A percentile compares a stretch with the other conserved stretches of the same genome.
Conservation (phyloP, 1,140 invertebrate genomes). For the Formica exsecta region DNA sequence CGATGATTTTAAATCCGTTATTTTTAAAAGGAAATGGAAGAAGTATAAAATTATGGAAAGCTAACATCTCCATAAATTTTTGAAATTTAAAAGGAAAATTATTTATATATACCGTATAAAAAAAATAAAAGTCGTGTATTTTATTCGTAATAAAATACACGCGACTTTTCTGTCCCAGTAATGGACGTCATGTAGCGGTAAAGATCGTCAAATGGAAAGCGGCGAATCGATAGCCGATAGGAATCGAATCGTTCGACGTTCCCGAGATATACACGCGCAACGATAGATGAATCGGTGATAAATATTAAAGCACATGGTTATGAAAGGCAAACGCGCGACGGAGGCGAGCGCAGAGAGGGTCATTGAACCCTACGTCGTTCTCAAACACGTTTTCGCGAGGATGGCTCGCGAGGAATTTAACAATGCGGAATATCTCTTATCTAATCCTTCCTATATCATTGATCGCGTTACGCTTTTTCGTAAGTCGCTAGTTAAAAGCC, state of each 20-base stretch:
- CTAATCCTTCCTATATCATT: slow-evolving; percentile 74
- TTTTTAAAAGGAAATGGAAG: background rate
- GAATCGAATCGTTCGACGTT: slow-evolving; percentile 42
- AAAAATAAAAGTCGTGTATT: background rate
- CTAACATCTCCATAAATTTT: background rate
- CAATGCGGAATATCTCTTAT: slow-evolving; percentile 67
- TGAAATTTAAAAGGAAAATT: background rate
- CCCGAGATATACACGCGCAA: background rate
- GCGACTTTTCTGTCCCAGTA: background rate
- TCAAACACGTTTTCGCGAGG: slow-evolving; percentile 72
- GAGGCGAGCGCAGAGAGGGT: slow-evolving; percentile 45
- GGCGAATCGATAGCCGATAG: background rate
- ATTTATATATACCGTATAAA: background rate
- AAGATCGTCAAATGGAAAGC: slow-evolving; percentile 11
- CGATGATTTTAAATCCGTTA: background rate
- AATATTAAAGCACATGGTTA: slow-evolving; percentile 72
- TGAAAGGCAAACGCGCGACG: slow-evolving; percentile 66
- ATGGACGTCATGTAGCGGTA: background rate
- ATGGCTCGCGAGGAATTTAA: slow-evolving; percentile 67
- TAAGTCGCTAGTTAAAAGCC: slow-evolving; percentile 34
- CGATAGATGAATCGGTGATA: slow-evolving; percentile 52
- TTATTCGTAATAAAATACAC: background rate
- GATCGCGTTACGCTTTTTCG: slow-evolving; percentile 46
- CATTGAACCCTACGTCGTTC: slow-evolving; percentile 64
- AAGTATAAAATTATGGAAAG: background rate